Percentiles rank a stretch among this genome's conserved stretches.
Evolutionary conservation across 2,797 vertebrate species (phyloP).

Genomic region (Muscicapa striata): DNA sequence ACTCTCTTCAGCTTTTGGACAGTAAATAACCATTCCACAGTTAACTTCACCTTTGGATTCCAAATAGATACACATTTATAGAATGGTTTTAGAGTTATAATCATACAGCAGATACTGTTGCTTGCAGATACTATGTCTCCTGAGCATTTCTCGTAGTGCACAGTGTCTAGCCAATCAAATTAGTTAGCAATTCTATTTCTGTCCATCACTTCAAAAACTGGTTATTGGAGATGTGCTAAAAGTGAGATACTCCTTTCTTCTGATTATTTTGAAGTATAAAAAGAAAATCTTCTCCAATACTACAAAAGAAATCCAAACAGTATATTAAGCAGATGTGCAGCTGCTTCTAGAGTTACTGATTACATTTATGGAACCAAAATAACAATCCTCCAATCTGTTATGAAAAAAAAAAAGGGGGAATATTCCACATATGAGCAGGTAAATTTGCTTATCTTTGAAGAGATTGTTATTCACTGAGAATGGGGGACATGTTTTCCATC

Average conservation of each 20-base stretch:
- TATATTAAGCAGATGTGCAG: not conserved
- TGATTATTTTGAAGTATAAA: not conserved
- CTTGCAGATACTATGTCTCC: not conserved
- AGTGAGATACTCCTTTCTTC: not conserved
- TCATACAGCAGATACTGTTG: not conserved
- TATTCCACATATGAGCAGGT: not conserved
- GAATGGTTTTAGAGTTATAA: slow-evolving; percentile 38
- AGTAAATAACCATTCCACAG: slow-evolving; percentile 24
- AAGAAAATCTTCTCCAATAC: not conserved
- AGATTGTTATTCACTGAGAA: not conserved
- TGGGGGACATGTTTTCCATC: not conserved
- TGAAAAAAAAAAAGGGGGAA: not conserved
- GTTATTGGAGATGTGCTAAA: not conserved
- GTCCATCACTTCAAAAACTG: not conserved
- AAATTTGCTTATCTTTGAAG: not conserved
- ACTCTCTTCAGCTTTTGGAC: not conserved
- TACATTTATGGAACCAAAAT: not conserved
- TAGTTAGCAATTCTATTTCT: not conserved
- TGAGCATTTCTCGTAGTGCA: slow-evolving; percentile 28
- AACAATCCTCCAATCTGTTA: not conserved
- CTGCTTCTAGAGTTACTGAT: not conserved
- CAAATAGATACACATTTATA: not conserved
- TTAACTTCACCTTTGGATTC: slow-evolving; percentile 32
- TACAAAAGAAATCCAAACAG: not conserved
- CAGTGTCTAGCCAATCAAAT: not conserved